These are phyloP conservation scores for Drosophila quadrilineata DNA, from an alignment of 1,140 invertebrate genomes.

Conservation along the genomic window DNA sequence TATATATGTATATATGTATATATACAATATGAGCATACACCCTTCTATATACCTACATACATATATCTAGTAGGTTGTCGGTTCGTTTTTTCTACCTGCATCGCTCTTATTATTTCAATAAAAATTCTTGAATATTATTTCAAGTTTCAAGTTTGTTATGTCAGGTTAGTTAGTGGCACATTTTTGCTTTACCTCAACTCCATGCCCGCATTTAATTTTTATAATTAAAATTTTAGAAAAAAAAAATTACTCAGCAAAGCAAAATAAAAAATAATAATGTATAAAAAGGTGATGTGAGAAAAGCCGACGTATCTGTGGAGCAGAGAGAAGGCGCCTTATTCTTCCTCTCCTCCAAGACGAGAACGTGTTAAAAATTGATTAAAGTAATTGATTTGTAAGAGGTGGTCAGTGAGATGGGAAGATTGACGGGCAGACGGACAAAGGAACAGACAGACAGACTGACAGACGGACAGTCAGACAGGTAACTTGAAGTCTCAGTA, in stretches of 20 bases:
- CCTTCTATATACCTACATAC: too few relatives aligned
- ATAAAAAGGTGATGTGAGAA: slow-evolving; percentile 16
- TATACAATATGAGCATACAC: neutral
- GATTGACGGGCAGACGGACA: neutral
- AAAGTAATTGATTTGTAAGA: slow-evolving; percentile 71
- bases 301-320: slow-evolving; percentile 12
- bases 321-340: slow-evolving; percentile 33
- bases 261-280: neutral
- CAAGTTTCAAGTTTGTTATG: slow-evolving; percentile 75
- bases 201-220: slow-evolving; percentile 67
- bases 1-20: neutral
- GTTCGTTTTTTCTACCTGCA: slow-evolving; percentile 29
- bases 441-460: neutral
- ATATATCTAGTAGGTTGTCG: too few relatives aligned
- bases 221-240: slow-evolving; percentile 75
- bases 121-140: slow-evolving; percentile 80
- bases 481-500: slow-evolving; percentile 1
- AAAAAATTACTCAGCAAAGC: slow-evolving; percentile 34
- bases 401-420: slow-evolving; percentile 5
- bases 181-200: slow-evolving; percentile 17
- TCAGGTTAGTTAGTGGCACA: slow-evolving; percentile 63
- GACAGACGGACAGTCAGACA: neutral
- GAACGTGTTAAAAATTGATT: slow-evolving; percentile 78
- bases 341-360: slow-evolving; percentile 43
- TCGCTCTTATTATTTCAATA: slow-evolving; percentile 72